Conservation (phyloP, 2,797 vertebrate genomes). For the Anabacerthia variegaticeps region DNA sequence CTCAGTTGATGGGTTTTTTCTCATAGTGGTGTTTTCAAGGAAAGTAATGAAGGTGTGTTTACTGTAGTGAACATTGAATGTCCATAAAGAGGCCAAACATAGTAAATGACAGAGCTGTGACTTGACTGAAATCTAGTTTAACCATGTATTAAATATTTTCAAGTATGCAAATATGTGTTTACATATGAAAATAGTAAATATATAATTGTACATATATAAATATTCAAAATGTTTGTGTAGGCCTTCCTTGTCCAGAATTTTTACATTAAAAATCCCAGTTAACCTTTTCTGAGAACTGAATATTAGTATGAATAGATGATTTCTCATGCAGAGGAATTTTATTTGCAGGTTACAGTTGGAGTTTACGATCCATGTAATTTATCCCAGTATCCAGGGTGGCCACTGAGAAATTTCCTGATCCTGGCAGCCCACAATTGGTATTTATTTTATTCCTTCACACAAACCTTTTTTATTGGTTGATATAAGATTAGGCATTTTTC, state of each 20-base stretch:
- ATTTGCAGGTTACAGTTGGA: conserved; percentile 88
- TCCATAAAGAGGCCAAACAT: not conserved
- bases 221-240: rapidly evolving
- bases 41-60: not conserved
- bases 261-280: not conserved
- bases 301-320: not conserved
- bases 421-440: conserved; percentile 91
- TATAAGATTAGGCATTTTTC: not conserved
- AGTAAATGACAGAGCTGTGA: not conserved
- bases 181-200: too few species aligned
- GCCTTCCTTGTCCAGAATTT: not conserved
- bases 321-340: not conserved
- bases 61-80: not conserved
- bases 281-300: not conserved
- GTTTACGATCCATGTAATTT: conserved; percentile 96
- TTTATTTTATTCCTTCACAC: not conserved
- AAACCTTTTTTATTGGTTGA: not conserved
- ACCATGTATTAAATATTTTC: not conserved
- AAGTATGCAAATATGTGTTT: not conserved
- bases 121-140: not conserved
- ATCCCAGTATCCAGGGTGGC: conserved; percentile 95
- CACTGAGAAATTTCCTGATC: conserved; percentile 91
- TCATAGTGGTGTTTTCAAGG: not conserved
- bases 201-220: not conserved
- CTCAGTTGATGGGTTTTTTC: not conserved